phyloP scores from a whole-genome alignment of 1,140 invertebrate species.

The Drosophila ironensis region DNA sequence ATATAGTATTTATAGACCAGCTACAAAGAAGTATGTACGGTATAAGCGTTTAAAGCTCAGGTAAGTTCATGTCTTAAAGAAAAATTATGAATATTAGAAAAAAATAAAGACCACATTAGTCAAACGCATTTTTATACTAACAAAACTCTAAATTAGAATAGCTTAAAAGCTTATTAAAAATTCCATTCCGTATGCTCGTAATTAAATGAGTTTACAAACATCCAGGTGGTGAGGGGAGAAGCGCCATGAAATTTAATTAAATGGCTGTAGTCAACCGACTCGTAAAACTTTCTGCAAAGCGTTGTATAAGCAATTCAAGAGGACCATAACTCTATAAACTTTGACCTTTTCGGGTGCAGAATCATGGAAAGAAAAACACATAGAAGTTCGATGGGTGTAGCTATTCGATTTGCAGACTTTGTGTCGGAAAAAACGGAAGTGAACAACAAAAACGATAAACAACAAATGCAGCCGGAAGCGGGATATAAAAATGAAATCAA shows the following conservation, averaged over 20 bases:
- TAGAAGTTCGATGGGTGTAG: conserved; percentile 24
- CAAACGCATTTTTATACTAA: too few species aligned
- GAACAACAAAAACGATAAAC: conserved; percentile 40
- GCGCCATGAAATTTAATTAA: conserved; percentile 25
- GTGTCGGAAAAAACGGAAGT: conserved; percentile 41
- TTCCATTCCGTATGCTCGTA: too few species aligned
- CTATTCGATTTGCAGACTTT: conserved; percentile 63
- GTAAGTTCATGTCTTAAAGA: too few species aligned
- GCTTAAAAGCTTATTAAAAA: too few species aligned
- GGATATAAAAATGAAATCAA: conserved; percentile 27
- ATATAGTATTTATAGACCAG: too few species aligned
- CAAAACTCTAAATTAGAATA: too few species aligned
- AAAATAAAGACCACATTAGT: too few species aligned
- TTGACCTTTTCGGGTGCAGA: conserved; percentile 55
- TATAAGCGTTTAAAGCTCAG: conserved; percentile 1
- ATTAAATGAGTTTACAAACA: too few species aligned
- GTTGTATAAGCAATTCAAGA: not conserved
- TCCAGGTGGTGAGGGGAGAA: too few species aligned
- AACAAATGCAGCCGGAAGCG: conserved; percentile 40
- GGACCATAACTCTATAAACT: conserved; percentile 37
- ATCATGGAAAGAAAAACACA: conserved; percentile 14
- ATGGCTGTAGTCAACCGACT: not conserved
- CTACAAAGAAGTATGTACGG: too few species aligned
- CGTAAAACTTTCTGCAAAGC: not conserved
- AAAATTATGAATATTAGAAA: too few species aligned